These are phyloP conservation scores for Synergus umbraculus DNA, from an alignment of 2,888 invertebrate species.

Conservation along the genomic window DNA sequence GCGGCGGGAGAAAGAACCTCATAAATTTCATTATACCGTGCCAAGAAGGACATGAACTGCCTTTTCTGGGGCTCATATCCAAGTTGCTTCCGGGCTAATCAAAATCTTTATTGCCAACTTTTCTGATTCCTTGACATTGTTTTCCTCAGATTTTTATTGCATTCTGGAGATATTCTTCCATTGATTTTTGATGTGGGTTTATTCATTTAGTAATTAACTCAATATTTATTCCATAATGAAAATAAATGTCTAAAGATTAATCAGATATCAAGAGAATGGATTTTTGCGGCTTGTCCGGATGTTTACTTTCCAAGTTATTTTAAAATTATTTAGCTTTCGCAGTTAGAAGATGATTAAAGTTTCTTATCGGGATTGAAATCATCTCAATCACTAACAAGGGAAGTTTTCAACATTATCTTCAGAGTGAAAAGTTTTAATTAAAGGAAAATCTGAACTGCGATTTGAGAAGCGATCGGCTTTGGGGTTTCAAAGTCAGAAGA, in stretches of 20 bases:
- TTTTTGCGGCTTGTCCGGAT: no score
- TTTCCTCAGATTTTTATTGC: no score
- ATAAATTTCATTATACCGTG: constrained; percentile 24
- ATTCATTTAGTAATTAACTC: no score
- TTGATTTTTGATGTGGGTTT: no score
- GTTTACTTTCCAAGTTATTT: no score
- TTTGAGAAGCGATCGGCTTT: constrained; percentile 12
- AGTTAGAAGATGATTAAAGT: neutral
- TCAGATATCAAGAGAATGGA: no score
- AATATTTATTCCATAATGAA: no score
- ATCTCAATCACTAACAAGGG: constrained; percentile 18
- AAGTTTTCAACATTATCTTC: constrained; percentile 14
- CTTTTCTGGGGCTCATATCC: constrained; percentile 41
- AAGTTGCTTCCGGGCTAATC: neutral
- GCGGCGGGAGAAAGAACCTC: neutral
- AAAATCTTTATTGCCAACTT: neutral
- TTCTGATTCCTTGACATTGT: no score
- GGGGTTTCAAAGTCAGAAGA: constrained; percentile 48
- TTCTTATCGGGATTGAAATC: neutral
- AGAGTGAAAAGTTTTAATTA: constrained; percentile 30
- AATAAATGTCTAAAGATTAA: no score
- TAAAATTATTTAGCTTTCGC: neutral
- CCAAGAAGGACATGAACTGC: constrained; percentile 32
- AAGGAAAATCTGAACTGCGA: constrained; percentile 30
- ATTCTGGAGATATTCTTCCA: no score